phyloP scores from a whole-genome alignment of 2,797 vertebrate genomes.

The Anisognathus igniventris region DNA sequence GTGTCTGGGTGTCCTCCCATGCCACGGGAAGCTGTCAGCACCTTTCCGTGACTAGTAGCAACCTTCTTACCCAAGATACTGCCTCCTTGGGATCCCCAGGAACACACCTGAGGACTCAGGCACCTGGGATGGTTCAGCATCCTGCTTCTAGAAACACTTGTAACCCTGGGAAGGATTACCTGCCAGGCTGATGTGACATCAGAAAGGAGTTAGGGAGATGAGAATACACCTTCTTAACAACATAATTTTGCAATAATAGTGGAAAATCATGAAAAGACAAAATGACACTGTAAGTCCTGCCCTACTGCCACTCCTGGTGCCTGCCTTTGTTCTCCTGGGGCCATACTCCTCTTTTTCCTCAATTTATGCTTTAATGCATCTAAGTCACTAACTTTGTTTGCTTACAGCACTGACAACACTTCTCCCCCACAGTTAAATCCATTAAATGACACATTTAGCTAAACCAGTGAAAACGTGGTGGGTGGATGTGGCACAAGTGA shows the following conservation, averaged over 20 bases:
- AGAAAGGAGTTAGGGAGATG: not conserved
- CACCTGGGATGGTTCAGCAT: not conserved
- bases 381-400: not conserved
- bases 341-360: not conserved
- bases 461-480: not conserved
- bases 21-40: rapidly evolving
- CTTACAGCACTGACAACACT: not conserved
- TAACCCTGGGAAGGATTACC: not conserved
- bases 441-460: not conserved
- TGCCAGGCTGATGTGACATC: not conserved
- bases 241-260: rapidly evolving
- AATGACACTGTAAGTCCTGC: not conserved
- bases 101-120: not conserved
- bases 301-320: not conserved
- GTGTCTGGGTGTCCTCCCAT: not conserved
- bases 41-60: not conserved
- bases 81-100: not conserved
- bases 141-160: not conserved
- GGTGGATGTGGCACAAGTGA: not conserved
- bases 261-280: not conserved
- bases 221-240: not conserved
- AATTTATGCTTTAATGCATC: not conserved
- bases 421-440: not conserved
- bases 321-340: not conserved
- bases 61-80: not conserved